phyloP scores from a whole-genome alignment of 1,140 invertebrate genomes.

The Diachasmimorpha longicaudata region DNA sequence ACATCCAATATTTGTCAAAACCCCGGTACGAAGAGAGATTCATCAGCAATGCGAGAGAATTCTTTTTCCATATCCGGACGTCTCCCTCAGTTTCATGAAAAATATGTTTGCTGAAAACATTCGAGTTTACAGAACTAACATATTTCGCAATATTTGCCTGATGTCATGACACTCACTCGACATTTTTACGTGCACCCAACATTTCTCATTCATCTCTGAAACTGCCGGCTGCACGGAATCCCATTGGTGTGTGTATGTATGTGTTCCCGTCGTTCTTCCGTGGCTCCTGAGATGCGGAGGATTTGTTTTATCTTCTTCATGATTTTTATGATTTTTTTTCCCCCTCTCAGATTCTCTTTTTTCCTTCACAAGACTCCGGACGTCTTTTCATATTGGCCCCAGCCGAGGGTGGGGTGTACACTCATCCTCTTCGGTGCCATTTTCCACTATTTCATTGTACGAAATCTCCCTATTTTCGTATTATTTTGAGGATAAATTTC shows the following conservation, averaged over 20 bases:
- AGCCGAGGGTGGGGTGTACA: not conserved
- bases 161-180: not conserved
- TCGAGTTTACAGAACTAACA: not conserved
- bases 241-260: conserved; percentile 4
- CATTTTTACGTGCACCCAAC: not conserved
- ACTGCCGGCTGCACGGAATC: conserved; percentile 30
- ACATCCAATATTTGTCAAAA: not conserved
- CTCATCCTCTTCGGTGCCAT: not conserved
- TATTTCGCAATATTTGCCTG: conserved; percentile 9
- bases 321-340: conserved; percentile 2
- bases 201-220: not conserved
- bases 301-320: not conserved
- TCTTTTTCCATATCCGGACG: not conserved
- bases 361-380: conserved; percentile 14
- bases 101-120: conserved; percentile 25
- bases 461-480: conserved; percentile 39
- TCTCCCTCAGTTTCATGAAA: conserved; percentile 8
- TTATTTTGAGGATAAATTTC: conserved; percentile 45
- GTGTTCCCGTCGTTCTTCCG: not conserved
- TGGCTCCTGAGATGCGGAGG: not conserved
- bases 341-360: not conserved
- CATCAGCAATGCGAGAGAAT: not conserved
- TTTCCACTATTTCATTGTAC: not conserved
- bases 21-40: not conserved
- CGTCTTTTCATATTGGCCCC: conserved; percentile 18